A percentile compares a stretch with the other conserved stretches of the same genome.
Conservation (phyloP, 2,113 vertebrate genomes). For the Abramis brama region DNA sequence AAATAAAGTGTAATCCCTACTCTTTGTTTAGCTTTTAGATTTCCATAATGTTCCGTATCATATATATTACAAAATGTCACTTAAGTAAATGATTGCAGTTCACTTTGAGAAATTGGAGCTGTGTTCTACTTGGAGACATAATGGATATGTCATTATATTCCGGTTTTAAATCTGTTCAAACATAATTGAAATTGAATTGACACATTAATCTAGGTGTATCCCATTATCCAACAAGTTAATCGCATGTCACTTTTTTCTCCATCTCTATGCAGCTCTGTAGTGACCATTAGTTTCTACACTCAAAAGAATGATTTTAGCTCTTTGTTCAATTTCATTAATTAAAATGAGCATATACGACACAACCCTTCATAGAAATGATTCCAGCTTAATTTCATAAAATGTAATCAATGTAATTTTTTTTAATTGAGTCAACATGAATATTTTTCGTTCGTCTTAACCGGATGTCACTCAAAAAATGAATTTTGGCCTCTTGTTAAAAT, state of each 20-base stretch:
- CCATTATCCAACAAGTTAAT: neutral
- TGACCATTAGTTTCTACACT: neutral
- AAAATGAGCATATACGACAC: too few relatives aligned
- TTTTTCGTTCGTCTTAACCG: too few relatives aligned
- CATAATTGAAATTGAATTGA: neutral
- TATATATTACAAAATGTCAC: neutral
- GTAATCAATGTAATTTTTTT: too few relatives aligned
- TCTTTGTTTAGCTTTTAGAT: neutral
- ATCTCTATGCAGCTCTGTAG: neutral
- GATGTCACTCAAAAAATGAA: too few relatives aligned
- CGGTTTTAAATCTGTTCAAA: neutral
- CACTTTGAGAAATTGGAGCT: neutral
- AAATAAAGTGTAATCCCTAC: neutral
- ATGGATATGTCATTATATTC: neutral
- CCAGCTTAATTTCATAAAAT: too few relatives aligned
- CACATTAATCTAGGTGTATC: slow-evolving; percentile 10
- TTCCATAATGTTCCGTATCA: neutral
- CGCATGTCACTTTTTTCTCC: neutral
- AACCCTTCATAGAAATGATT: too few relatives aligned
- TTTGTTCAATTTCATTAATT: too few relatives aligned
- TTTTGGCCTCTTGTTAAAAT: too few relatives aligned
- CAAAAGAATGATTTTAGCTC: too few relatives aligned
- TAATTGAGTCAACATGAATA: too few relatives aligned
- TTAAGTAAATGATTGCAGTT: neutral
- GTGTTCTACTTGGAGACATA: neutral